These are phyloP conservation scores for Parnassius glacialis DNA, from an alignment of 2,888 invertebrate species.

Conservation along the genomic window DNA sequence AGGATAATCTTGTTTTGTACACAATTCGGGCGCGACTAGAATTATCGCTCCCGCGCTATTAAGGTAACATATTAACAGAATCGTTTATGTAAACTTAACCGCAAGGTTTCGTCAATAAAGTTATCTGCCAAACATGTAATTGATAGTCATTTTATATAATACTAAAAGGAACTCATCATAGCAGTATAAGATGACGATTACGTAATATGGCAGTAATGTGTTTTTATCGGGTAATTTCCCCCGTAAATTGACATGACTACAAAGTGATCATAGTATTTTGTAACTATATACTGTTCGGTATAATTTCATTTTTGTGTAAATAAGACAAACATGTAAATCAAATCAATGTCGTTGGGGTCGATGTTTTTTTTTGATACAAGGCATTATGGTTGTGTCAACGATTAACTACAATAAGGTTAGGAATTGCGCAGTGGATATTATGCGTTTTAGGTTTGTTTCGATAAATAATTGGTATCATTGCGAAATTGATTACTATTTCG, in stretches of 20 bases:
- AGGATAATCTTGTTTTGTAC: not conserved
- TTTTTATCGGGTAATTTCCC: too few species aligned
- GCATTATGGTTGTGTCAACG: conserved; percentile 19
- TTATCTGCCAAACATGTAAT: too few species aligned
- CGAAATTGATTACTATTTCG: conserved; percentile 9
- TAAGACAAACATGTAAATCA: conserved; percentile 18
- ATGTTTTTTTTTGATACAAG: conserved; percentile 1
- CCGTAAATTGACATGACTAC: conserved; percentile 16
- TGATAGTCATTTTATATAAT: too few species aligned
- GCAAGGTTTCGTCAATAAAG: too few species aligned
- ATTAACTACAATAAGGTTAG: conserved; percentile 5
- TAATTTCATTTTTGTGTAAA: conserved; percentile 22
- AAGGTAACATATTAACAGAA: too few species aligned
- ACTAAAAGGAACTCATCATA: too few species aligned
- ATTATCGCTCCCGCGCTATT: too few species aligned
- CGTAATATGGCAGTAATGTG: not conserved
- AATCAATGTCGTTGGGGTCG: not conserved
- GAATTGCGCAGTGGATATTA: conserved; percentile 7
- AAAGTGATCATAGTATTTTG: conserved; percentile 15
- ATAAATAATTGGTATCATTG: conserved; percentile 1
- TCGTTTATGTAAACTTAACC: too few species aligned
- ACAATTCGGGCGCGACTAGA: not conserved
- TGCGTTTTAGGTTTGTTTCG: conserved; percentile 3
- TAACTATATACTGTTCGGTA: conserved; percentile 18
- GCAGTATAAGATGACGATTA: not conserved